Evolutionary conservation across 2,888 invertebrate species (phyloP), one percentile per base, ranked within the genome.

Genomic region (Chromoteleia sp.): DNA sequence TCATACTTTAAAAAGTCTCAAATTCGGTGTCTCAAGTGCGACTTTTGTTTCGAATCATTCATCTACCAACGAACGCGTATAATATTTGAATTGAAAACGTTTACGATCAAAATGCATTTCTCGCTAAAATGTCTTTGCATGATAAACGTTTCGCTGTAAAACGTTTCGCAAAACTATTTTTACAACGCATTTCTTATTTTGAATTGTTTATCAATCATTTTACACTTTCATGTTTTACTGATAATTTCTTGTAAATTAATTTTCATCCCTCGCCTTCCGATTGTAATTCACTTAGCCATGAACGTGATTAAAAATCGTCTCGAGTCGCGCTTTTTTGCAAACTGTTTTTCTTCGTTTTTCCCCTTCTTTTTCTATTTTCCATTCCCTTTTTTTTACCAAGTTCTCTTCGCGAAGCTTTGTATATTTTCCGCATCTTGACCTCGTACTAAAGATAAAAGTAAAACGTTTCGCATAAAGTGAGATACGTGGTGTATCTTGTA

Each of bases 381-480:
- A 29, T 65, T 71, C 45, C 30, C 59, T 48, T 8, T 58, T 67
- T 58, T 78, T 73, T 56, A 21, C 33, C 71, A 25, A 65, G 17
- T 74, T 73, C 41, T 74, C 67, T 70, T 68, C 56, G 54, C 70
- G 68, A 30, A 36, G 63, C 63, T 70, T 78, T 78, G 63, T 71
- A 71, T 78, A 78, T 78, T 71, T 78, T 65, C 70, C 78, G 39
- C 73, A 67, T 73, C 73, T 73, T 73, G 71, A 73, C 77, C 77
- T 77, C 70, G 63, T 70, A 70, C 54, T 70, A 67, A 79, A 79
- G 78, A 67, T 73, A 73, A 73, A 79, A 79, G 73, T 73, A 73
- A 74, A 79, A 79, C 73, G 73, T 50, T 79, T 74, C 68, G 61
- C 54, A 79, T 67, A 79, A 79, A 79, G 79, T 79, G 79, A 79